These are phyloP conservation scores for Xenotilapia flavipinnis DNA, from an alignment of 2,113 vertebrate genomes.

Conservation along the genomic window DNA sequence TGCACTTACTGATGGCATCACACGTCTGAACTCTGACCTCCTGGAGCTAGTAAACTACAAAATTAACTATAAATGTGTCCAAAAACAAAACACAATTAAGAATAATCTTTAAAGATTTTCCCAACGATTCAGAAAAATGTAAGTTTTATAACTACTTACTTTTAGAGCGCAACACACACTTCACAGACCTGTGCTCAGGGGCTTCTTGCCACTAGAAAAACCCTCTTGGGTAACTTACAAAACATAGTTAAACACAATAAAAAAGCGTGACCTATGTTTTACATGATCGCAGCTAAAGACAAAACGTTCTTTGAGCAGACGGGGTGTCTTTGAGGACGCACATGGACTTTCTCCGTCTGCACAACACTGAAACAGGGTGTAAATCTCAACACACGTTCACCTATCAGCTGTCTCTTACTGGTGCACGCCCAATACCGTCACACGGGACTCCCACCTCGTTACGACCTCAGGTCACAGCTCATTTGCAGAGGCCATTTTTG, in stretches of 20 bases:
- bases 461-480: conserved; percentile 40
- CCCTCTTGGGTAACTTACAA: conserved; percentile 21
- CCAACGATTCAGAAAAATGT: neutral
- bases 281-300: neutral
- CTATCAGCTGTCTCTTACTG: neutral
- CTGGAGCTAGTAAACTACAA: neutral
- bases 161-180: neutral
- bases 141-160: neutral
- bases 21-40: neutral
- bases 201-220: neutral
- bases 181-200: neutral
- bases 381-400: neutral
- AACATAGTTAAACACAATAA: conserved; percentile 47
- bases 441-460: conserved; percentile 18
- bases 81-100: neutral
- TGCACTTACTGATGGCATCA: neutral
- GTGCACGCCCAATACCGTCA: conserved; percentile 5
- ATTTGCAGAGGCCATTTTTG: conserved; percentile 27
- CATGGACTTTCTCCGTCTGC: neutral
- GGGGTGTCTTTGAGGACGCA: conserved; percentile 18
- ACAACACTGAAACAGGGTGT: neutral
- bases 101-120: neutral
- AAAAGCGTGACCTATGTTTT: conserved; percentile 57
- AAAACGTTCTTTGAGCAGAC: conserved; percentile 2
- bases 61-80: neutral